Base-by-base conservation (phyloP, 2,797 vertebrate genomes). In the Rhadinocentrus ornatus region DNA sequence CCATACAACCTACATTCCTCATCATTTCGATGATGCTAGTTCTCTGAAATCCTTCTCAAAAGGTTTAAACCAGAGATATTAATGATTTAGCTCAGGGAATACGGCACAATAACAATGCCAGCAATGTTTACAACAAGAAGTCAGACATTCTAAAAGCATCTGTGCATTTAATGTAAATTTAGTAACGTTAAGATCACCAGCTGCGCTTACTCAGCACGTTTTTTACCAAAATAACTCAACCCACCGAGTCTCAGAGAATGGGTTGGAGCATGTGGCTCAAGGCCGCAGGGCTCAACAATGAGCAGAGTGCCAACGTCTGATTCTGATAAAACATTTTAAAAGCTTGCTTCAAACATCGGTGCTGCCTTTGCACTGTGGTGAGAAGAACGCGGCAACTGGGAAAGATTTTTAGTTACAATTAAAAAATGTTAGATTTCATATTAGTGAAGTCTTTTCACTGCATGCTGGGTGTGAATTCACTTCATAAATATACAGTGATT, bases 201-300 rank as follows among this genome's bases (percentile, higher is more conserved):
- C 80, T 72, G 84, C 54, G 85, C 86, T 86, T 83, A 82, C 77
- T 52, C 62, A 78, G 73, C 83, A 78, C 24, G 74, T 80, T 77
- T 75, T 81, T 54, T 27, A 69, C 82, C 70, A 86, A 91, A 91
- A 91, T 91, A 91, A 84, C 86, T 75, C 61, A 0, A 12, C 65
- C 70, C 46, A 31, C 64, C 1, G 61, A 76, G 66, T 68, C 62
- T 46, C 52, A 60, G 29, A 64, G 54, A 61, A 59, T 41, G 32
- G 67, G 76, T 71, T 59, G 50, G 71, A 63, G 66, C 22, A 56
- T 3, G 22, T 6, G 39, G 67, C 66, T 75, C 46, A 8, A 2
- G 57, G 69, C 70, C 71, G 59, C 70, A 54, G 63, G 62, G 69
- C 55, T 58, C 58, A 53, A 66, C 37, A 9, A 70, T n/a, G 15